Percentiles rank a stretch among this genome's conserved stretches.
Evolutionary conservation across 2,797 vertebrate genomes (phyloP).

Genomic region (Silurus aristotelis): DNA sequence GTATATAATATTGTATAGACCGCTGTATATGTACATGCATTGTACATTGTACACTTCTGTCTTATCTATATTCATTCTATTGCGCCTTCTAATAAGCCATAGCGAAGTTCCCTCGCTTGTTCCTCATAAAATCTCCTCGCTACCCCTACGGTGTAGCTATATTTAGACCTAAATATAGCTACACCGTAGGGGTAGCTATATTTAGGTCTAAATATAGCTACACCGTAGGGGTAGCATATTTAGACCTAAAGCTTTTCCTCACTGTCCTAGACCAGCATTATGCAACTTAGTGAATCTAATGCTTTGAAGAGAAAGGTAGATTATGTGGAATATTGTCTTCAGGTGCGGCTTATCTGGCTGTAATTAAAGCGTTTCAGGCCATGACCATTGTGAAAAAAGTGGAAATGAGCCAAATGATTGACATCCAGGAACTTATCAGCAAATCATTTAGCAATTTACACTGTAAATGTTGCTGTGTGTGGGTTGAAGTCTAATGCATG

Average conservation of each 20-base stretch:
- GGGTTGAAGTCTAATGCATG: not conserved
- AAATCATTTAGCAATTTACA: not conserved
- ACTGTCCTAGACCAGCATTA: conserved; percentile 4
- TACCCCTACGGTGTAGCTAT: not conserved
- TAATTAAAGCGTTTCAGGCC: conserved; percentile 15
- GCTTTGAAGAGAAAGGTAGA: conserved; percentile 34
- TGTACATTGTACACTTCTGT: not conserved
- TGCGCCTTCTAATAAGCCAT: not conserved
- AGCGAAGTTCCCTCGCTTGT: not conserved
- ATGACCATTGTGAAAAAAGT: conserved; percentile 2
- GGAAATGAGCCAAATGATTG: conserved; percentile 11
- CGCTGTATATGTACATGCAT: not conserved
- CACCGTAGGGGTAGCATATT: not conserved
- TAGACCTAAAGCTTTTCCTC: not conserved
- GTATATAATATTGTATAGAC: not conserved
- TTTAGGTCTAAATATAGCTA: not conserved
- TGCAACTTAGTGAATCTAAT: not conserved
- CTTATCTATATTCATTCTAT: not conserved
- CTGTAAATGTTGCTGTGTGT: not conserved
- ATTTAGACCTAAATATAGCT: too few species aligned
- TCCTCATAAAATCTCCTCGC: not conserved
- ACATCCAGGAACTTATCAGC: not conserved
- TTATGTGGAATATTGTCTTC: conserved; percentile 25
- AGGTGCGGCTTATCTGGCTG: not conserved
- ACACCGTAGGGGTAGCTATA: too few species aligned